A percentile compares a stretch with the other conserved stretches of the same genome.
These are phyloP conservation scores for Silurus glanis DNA, from an alignment of 2,113 vertebrate genomes.

Conservation along the genomic window DNA sequence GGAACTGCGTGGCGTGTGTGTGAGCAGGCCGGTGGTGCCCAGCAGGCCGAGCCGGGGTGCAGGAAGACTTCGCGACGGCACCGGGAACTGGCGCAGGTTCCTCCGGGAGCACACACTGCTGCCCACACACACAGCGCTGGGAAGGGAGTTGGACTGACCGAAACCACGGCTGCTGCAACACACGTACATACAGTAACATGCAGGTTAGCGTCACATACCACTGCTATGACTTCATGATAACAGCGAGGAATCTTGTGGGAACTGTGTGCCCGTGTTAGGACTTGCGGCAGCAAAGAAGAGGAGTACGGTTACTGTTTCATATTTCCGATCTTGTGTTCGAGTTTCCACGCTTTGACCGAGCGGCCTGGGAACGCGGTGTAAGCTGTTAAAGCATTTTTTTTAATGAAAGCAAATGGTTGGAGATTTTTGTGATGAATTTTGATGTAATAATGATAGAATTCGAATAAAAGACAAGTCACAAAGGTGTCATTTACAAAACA, in stretches of 20 bases:
- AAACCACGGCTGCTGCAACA: conserved; percentile 80
- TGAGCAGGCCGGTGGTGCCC: conserved; percentile 83
- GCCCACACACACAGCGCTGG: conserved; percentile 85
- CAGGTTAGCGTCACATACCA: conserved; percentile 10
- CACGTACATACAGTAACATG: neutral
- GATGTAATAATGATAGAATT: neutral
- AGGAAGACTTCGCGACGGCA: conserved; percentile 90
- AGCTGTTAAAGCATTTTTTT: neutral
- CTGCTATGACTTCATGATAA: conserved; percentile 21
- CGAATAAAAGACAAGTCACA: neutral
- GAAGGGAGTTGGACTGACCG: conserved; percentile 95
- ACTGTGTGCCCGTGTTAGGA: neutral
- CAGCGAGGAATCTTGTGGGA: neutral
- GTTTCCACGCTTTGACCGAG: neutral
- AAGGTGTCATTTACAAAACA: neutral
- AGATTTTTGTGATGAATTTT: neutral
- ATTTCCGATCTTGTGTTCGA: neutral
- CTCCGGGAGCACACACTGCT: conserved; percentile 80
- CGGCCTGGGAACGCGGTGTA: neutral
- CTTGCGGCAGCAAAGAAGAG: neutral
- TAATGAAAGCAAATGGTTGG: neutral
- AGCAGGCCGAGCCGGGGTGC: conserved; percentile 84
- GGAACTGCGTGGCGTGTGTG: conserved; percentile 82
- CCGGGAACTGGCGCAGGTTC: conserved; percentile 92
- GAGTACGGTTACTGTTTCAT: neutral